phyloP scores from a whole-genome alignment of 2,888 invertebrate species.

The Scaptomyza parva region DNA sequence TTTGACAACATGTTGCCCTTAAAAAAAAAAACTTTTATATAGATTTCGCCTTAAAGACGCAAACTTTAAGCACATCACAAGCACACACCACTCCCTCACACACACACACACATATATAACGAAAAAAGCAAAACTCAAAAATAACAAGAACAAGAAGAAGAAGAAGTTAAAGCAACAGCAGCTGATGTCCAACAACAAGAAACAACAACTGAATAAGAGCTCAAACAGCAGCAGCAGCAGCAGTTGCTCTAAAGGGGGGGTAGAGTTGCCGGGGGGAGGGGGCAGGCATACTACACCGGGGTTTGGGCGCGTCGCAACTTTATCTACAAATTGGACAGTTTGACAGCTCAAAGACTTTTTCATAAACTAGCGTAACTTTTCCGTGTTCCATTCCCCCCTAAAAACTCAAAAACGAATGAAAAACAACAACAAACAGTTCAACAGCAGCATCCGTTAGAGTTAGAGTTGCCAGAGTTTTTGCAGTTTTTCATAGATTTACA shows the following conservation, averaged over 20 bases:
- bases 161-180: conserved; percentile 12
- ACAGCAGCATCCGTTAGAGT: conserved; percentile 4
- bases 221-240: conserved; percentile 14
- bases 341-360: conserved; percentile 73
- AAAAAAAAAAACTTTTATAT: conserved; percentile 53
- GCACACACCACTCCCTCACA: background rate
- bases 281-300: too few species aligned
- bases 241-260: background rate
- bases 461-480: conserved; percentile 31
- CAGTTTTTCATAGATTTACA: conserved; percentile 54
- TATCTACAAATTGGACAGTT: conserved; percentile 77
- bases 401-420: conserved; percentile 45
- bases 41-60: conserved; percentile 51
- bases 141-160: conserved; percentile 32
- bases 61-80: conserved; percentile 38
- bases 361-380: conserved; percentile 72
- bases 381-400: conserved; percentile 35
- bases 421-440: conserved; percentile 7
- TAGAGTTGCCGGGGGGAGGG: background rate
- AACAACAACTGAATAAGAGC: conserved; percentile 29
- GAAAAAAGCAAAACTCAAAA: conserved; percentile 17
- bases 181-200: conserved; percentile 24
- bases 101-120: conserved; percentile 4
- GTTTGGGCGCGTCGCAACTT: conserved; percentile 56
- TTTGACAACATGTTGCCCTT: conserved; percentile 58